A percentile compares a stretch with the other conserved stretches of the same genome.
Evolutionary conservation across 2,113 vertebrate species (phyloP).

Genomic region (Crotophaga sulcirostris): DNA sequence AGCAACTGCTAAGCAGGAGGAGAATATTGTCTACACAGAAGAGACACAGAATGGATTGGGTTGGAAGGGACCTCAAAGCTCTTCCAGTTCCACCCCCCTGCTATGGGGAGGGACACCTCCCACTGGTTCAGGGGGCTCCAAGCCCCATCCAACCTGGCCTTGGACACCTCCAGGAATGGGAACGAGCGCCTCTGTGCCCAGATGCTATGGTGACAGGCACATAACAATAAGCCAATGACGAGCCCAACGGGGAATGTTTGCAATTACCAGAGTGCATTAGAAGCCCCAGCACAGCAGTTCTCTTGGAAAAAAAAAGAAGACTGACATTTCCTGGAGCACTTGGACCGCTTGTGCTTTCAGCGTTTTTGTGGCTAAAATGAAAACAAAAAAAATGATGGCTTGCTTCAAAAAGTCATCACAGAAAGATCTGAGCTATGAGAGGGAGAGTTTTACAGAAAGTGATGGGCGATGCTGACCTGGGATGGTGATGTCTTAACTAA

Average conservation of each 20-base stretch:
- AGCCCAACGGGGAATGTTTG: slow-evolving; percentile 22
- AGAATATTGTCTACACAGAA: not conserved
- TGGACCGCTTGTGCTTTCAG: not conserved
- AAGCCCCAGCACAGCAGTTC: slow-evolving; percentile 49
- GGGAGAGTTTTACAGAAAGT: not conserved
- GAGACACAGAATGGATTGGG: too few species aligned
- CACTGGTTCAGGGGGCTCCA: too few species aligned
- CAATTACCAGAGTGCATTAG: slow-evolving; percentile 26
- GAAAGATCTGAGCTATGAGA: not conserved
- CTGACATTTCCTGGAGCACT: slow-evolving; percentile 52
- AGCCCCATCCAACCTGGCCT: too few species aligned
- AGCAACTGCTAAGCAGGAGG: not conserved
- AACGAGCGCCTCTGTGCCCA: slow-evolving; percentile 18
- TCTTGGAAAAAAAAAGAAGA: not conserved
- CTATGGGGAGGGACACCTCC: too few species aligned
- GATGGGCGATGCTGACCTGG: not conserved
- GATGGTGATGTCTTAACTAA: not conserved
- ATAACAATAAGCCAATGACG: slow-evolving; percentile 1
- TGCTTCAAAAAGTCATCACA: not conserved
- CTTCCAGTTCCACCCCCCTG: too few species aligned
- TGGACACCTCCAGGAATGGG: not conserved
- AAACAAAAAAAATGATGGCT: not conserved
- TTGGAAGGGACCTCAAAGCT: too few species aligned
- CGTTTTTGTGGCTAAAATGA: slow-evolving; percentile 46
- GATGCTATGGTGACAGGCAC: slow-evolving; percentile 54